Base-by-base conservation (phyloP, 2,113 vertebrate genomes). In the Calyptommatus sinebrachiatus region DNA sequence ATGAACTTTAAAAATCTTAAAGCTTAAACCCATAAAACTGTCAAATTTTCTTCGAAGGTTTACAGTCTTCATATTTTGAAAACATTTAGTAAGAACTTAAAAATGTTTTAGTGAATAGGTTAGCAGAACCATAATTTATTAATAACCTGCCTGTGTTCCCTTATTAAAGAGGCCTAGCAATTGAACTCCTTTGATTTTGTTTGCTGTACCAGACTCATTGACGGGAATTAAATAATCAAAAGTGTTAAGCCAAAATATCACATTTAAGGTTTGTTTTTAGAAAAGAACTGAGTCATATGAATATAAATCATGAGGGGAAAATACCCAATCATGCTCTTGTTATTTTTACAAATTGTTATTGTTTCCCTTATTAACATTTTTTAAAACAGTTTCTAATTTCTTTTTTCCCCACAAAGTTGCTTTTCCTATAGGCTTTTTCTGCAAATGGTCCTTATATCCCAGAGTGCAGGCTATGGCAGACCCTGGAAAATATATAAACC, bases 51-150 rank as follows among this genome's bases (percentile, higher is more conserved):
- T 87, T 87, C 83, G 79, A 85, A 31, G 72, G 78, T 65, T 7
- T 83, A 86, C 26, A 35, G 68, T 71, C 24, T n/a, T 78, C 79
- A 28, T 61, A 76, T 87, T 81, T 80, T 91, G 73, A 63, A 73
- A 46, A 74, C 10, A 67, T 46, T 72, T 68, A 72, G 46, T 82
- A 77, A 83, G 80, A 81, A 53, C 10, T 68, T 79, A n/a, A 82
- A 57, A 41, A 46, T 9, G 14, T 68, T 74, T 85, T 60, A 79
- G 26, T 73, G 28, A 81, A 16, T 73, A 50, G 66, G 67, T 82
- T 75, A 80, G 74, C 11, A 81, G 78, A 46, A 45, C 21, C 50
- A 73, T 84, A 41, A 41, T 41, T 41, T 84, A 62, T 6, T 75
- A 35, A 16, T 35, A 84, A 79, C 7, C 84, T 75, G 18, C 4